These are phyloP conservation scores for Limnephilus lunatus DNA, from an alignment of 2,888 invertebrate species.

Conservation along the genomic window DNA sequence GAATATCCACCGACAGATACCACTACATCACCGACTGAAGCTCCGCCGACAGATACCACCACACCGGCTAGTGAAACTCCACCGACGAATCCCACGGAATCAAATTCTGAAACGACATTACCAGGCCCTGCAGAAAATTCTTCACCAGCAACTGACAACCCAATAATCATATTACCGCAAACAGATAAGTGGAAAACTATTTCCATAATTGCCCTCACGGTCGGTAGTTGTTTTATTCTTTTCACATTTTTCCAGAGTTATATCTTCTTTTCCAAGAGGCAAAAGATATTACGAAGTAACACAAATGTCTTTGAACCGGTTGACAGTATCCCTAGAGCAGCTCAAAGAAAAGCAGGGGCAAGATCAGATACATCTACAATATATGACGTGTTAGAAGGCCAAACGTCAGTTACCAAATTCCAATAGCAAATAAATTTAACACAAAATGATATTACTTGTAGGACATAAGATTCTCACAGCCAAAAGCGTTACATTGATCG, in stretches of 20 bases:
- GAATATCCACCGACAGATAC: no score
- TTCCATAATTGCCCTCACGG: neutral
- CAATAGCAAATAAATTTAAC: neutral
- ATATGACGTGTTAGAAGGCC: neutral
- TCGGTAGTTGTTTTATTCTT: neutral
- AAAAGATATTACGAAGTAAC: neutral
- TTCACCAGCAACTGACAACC: neutral
- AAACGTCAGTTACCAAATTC: neutral
- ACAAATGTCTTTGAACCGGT: neutral
- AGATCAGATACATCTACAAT: neutral
- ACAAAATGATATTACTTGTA: neutral
- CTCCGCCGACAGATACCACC: neutral
- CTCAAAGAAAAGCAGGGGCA: neutral
- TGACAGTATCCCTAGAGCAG: neutral
- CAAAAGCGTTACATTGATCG: no score
- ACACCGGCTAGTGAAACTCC: no score
- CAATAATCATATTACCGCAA: neutral
- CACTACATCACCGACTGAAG: no score
- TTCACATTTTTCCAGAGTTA: neutral
- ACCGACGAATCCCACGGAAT: no score
- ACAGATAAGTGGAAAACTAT: neutral
- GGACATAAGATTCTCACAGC: no score
- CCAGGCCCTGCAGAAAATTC: neutral
- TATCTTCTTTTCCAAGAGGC: neutral
- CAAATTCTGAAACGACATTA: no score